phyloP scores from a whole-genome alignment of 37 sponge, comb jelly and placozoan species.

The Theonella swinhoei region DNA sequence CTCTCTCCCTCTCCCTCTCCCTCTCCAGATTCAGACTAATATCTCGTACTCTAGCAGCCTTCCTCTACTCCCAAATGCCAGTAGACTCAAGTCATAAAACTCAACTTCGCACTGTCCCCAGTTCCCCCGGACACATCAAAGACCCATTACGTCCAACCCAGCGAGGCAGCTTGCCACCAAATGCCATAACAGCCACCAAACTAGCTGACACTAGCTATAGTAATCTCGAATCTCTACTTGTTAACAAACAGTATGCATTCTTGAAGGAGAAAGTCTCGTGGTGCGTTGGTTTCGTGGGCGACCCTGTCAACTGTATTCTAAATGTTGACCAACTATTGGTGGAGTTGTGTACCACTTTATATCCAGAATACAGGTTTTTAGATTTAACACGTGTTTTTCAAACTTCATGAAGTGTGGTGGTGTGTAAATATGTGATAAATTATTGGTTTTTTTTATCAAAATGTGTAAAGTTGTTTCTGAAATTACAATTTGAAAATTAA shows the following conservation, averaged over 20 bases:
- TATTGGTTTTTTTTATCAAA: too few relatives aligned
- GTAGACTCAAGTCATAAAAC: conserved; percentile 47
- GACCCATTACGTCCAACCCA: conserved; percentile 8
- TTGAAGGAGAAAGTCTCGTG: conserved; percentile 41
- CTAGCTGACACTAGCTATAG: conserved; percentile 57
- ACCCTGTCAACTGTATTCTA: conserved; percentile 33
- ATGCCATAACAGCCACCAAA: conserved; percentile 47
- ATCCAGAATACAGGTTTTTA: conserved; percentile 56
- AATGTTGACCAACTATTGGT: conserved; percentile 41
- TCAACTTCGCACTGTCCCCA: conserved; percentile 59
- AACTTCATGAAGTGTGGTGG: background rate
- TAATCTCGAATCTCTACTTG: conserved; percentile 51
- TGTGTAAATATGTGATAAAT: too few relatives aligned
- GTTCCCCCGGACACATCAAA: conserved; percentile 70
- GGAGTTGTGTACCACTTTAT: conserved; percentile 44
- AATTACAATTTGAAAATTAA: too few relatives aligned
- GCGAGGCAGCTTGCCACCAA: background rate
- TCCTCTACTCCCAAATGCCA: conserved; percentile 74
- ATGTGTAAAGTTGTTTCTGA: too few relatives aligned
- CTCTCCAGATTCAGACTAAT: conserved; percentile 72
- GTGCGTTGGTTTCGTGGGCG: conserved; percentile 41
- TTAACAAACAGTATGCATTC: conserved; percentile 59
- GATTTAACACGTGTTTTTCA: conserved; percentile 51
- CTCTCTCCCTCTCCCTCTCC: background rate
- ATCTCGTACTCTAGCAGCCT: conserved; percentile 62